phyloP scores from a whole-genome alignment of 2,888 invertebrate genomes.

The Trisateles emortualis region DNA sequence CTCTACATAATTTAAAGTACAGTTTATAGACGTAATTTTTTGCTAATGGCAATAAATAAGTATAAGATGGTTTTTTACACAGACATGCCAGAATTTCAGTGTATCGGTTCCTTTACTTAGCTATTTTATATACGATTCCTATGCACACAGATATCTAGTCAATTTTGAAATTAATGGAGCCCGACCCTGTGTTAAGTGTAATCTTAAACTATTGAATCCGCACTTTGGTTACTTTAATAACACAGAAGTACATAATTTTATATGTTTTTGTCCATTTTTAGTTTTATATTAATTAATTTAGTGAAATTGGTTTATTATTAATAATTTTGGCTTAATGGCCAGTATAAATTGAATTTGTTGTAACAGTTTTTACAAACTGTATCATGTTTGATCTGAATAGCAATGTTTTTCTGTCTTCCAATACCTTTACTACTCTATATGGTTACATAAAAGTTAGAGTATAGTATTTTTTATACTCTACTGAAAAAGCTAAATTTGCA shows the following conservation, averaged over 20 bases:
- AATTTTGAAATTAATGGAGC: constrained; percentile 85
- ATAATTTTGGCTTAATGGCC: constrained; percentile 74
- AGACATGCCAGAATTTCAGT: constrained; percentile 80
- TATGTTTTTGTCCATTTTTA: constrained; percentile 81
- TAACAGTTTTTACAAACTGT: constrained; percentile 65
- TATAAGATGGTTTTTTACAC: constrained; percentile 73
- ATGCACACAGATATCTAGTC: constrained; percentile 87
- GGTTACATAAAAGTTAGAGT: constrained; percentile 59
- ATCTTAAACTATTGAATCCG: constrained; percentile 67
- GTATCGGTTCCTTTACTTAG: constrained; percentile 85
- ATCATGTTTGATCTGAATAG: constrained; percentile 80
- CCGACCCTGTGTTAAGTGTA: constrained; percentile 73
- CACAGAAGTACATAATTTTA: constrained; percentile 78
- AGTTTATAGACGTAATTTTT: constrained; percentile 75
- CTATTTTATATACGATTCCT: constrained; percentile 84
- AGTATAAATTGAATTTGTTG: constrained; percentile 70
- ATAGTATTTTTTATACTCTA: constrained; percentile 50
- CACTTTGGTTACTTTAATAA: constrained; percentile 71
- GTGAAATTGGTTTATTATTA: constrained; percentile 75
- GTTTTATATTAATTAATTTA: constrained; percentile 72
- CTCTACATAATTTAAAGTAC: constrained; percentile 82
- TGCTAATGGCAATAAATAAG: constrained; percentile 80
- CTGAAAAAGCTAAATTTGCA: constrained; percentile 43
- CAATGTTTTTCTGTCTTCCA: constrained; percentile 85
- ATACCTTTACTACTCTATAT: constrained; percentile 67